Base-by-base conservation (phyloP, 2,797 vertebrate species). In the Sebastes cheni region DNA sequence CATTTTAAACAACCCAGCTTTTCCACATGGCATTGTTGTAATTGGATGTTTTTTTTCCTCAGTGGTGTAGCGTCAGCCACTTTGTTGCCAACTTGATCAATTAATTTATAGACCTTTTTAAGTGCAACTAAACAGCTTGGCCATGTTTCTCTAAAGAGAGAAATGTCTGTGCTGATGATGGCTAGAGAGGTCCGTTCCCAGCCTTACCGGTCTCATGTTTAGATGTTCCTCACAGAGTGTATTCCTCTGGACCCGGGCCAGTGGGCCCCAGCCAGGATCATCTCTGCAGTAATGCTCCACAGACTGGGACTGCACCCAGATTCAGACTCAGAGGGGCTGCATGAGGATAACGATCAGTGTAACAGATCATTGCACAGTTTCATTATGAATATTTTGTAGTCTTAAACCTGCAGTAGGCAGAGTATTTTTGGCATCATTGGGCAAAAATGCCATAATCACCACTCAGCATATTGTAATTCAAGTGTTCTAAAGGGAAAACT, bases 211-310 rank as follows among this genome's bases (percentile, higher is more conserved):
- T 54, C 30, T 56, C 22, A 29, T 73, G 76, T 67, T 72, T 59
- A 67, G 68, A 83, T 6, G 20, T 64, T 73, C 54, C 29, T 54
- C 36, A 71, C 67, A 32, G 5, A 29, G 75, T 81, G 36, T 70
- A n/a, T 72, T 67, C 67, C 39, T 82, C 64, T 84, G 81, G 75
- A 72, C 8, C 12, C 14, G 8, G 22, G 65, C 81, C 85, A 79
- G 30, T 6, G 23, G 73, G 20, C 12, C 56, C 27, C 60, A 12
- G 46, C 67, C 11, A 56, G 42, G 68, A 76, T 42, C 8, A 1
- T 16, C 27, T 80, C 55, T 34, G 59, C 30, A 62, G 23, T 10
- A 14, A n/a, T 56, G 23, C 54, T 56, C 36, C 5, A 5, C n/a
- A 58, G 36, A 36, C 50, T 67, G 46, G 27, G 9, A 42, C 56